Conservation (phyloP, 2,797 vertebrate species). For the Aratinga solstitialis region DNA sequence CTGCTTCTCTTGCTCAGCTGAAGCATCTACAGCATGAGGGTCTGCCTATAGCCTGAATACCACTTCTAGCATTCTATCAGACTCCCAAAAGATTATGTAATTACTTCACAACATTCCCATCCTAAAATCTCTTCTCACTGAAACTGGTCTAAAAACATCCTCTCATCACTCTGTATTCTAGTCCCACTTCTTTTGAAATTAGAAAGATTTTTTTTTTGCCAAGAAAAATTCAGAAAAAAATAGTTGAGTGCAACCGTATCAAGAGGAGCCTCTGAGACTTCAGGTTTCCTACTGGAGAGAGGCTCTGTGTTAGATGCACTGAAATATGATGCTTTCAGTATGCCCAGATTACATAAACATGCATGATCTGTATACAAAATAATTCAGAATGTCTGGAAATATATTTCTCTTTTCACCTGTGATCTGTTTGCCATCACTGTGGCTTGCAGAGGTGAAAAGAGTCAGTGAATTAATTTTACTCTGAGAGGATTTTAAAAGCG, state of each 20-base stretch:
- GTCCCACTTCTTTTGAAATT: background rate
- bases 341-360: background rate
- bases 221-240: background rate
- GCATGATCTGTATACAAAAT: background rate
- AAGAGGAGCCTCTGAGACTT: background rate
- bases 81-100: background rate
- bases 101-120: background rate
- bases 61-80: background rate
- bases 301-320: background rate
- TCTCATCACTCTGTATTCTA: background rate
- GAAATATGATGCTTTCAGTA: background rate
- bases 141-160: background rate
- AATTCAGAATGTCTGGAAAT: background rate
- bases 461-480: constrained; percentile 31
- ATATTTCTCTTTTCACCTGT: background rate
- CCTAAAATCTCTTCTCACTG: background rate
- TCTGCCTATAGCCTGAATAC: background rate
- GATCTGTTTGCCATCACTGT: background rate
- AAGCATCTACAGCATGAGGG: background rate
- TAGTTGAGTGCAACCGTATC: background rate
- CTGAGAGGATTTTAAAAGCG: background rate
- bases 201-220: background rate
- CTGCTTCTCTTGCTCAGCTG: background rate
- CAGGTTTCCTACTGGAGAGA: background rate
- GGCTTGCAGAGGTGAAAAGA: background rate